Base-by-base conservation (phyloP, 1,140 invertebrate genomes). In the Stegodyphus mimosarum region DNA sequence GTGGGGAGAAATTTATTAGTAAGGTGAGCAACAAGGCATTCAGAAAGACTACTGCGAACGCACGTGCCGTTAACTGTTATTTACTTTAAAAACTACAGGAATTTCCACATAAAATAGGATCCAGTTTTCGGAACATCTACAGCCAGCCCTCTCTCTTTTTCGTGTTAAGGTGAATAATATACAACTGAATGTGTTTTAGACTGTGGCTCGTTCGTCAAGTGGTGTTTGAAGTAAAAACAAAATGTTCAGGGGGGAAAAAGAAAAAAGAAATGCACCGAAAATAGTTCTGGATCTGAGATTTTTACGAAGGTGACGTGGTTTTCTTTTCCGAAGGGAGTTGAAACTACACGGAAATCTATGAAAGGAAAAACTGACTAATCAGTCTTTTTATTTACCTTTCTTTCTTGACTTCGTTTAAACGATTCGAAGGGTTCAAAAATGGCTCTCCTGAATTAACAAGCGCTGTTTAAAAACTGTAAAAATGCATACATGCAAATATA, bases 191-290 rank as follows among this genome's bases (percentile, higher is more conserved):
- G 76, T 78, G 76, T 78, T 78, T 78, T 78, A 69, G 51, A 70
- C 49, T 80, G 77, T 71, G 48, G 15, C 17, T 67, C 77, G 52
- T 71, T 71, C 67, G 15, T 71, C 67, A 71, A n/a, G 52, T 33
- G 17, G 67, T 80, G 77, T 80, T 80, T 70, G 10, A 80, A 80
- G 77, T 71, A 63, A 80, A 80, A 80, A 80, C 77, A 80, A 80
- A 63, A 60, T 33, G 48, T 10, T 48, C 6, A n/a, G 18, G 52
- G 17, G n/a, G 76, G n/a, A 52, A 78, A 52, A 78, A 53, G n/a
- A n/a, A 51, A 18, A 52, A 69, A 71, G 49, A 70, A 71, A 13
- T n/a, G 67, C 11, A 6, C 77, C 50, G 15, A 70, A 80, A 80
- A 80, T 80, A 80, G 77, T 69, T 18, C 55, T 71, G 11, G 50